Conservation (phyloP, 2,797 vertebrate genomes). For the Champsocephalus esox region DNA sequence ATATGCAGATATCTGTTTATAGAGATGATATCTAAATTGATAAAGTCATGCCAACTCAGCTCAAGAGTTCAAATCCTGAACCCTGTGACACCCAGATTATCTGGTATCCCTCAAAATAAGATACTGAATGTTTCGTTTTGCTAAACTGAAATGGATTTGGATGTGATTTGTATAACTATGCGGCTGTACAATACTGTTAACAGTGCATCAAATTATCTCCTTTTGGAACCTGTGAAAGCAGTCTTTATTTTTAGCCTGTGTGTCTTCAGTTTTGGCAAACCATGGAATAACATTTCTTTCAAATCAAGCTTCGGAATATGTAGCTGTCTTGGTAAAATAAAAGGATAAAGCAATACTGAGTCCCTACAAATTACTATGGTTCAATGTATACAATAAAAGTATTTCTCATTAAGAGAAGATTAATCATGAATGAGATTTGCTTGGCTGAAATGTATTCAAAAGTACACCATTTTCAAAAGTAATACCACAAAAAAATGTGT, state of each 20-base stretch:
- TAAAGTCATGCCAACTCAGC: background rate
- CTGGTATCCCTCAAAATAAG: background rate
- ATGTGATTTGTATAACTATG: constrained; percentile 16
- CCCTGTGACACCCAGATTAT: background rate
- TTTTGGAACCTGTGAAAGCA: constrained; percentile 11
- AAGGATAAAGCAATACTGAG: constrained; percentile 44
- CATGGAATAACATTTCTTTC: constrained; percentile 23
- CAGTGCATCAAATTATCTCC: constrained; percentile 20
- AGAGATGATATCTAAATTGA: background rate
- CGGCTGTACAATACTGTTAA: constrained; percentile 18
- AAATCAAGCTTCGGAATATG: constrained; percentile 31
- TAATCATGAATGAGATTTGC: constrained; percentile 48
- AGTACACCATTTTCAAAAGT: too few relatives aligned
- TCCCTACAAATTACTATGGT: constrained; percentile 58
- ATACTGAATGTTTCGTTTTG: background rate
- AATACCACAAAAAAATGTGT: too few relatives aligned
- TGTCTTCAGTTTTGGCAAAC: constrained; percentile 48
- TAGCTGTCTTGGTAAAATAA: constrained; percentile 43
- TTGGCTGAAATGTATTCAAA: constrained; percentile 1
- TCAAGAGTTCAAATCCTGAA: background rate
- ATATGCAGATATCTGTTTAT: too few relatives aligned
- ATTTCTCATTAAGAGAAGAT: constrained; percentile 43
- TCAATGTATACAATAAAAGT: constrained; percentile 39
- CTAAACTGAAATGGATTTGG: constrained; percentile 22
- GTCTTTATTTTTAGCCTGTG: constrained; percentile 25